Percentiles rank a stretch among this genome's conserved stretches.
Evolutionary conservation across 2,888 invertebrate species (phyloP).

Genomic region (Cheilosia impressa): DNA sequence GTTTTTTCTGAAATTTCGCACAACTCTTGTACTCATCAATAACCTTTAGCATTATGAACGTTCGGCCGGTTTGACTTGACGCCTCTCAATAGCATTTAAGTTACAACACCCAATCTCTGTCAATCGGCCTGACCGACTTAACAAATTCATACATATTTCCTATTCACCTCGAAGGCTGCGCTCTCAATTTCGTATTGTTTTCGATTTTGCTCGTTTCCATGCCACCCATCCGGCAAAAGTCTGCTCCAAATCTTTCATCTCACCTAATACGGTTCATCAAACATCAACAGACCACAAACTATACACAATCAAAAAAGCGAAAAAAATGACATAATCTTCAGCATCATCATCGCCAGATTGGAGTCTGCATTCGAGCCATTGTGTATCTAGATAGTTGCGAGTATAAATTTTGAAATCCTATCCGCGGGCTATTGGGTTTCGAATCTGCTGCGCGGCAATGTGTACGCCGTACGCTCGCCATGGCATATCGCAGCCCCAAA

Average conservation of each 20-base stretch:
- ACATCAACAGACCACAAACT: constrained; percentile 64
- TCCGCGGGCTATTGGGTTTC: constrained; percentile 68
- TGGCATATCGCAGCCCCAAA: constrained; percentile 54
- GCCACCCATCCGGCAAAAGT: constrained; percentile 54
- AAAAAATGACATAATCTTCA: constrained; percentile 68
- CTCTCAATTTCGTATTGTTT: constrained; percentile 61
- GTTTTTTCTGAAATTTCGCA: too few relatives aligned
- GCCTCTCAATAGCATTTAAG: constrained; percentile 38
- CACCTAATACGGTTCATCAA: constrained; percentile 65
- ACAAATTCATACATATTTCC: constrained; percentile 38
- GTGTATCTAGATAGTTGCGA: constrained; percentile 57
- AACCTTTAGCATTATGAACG: constrained; percentile 15
- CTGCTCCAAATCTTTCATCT: constrained; percentile 72
- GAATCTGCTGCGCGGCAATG: constrained; percentile 16
- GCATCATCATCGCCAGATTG: constrained; percentile 70
- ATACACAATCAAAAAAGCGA: constrained; percentile 16
- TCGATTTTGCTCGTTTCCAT: constrained; percentile 20
- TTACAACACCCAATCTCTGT: constrained; percentile 44
- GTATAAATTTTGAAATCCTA: constrained; percentile 67
- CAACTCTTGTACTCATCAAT: background rate
- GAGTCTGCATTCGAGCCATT: constrained; percentile 64
- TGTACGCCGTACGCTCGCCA: constrained; percentile 44
- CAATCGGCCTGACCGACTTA: constrained; percentile 55
- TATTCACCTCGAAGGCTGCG: constrained; percentile 68
- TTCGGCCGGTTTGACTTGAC: constrained; percentile 14